Evolutionary conservation across 2,797 vertebrate species (phyloP).

Genomic region (Acridotheres tristis): DNA sequence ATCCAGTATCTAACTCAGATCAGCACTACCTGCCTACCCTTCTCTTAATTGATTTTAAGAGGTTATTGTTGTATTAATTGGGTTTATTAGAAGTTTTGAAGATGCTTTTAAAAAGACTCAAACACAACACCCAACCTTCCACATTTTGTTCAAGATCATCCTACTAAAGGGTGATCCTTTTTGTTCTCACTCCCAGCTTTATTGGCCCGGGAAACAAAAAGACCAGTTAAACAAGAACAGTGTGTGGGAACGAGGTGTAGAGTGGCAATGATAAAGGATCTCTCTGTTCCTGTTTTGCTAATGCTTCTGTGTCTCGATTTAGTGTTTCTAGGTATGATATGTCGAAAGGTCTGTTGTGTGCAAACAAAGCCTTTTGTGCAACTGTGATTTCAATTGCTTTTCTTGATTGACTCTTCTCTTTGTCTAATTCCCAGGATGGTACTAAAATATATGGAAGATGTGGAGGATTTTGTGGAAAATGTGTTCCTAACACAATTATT

Average conservation of each 20-base stretch:
- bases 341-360: background rate
- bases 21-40: background rate
- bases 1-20: background rate
- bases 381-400: background rate
- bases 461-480: conserved; percentile 97
- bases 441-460: conserved; percentile 94
- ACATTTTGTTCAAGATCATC: background rate
- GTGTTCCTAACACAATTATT: conserved; percentile 85
- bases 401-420: background rate
- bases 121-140: rapidly evolving
- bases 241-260: background rate
- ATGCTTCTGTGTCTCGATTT: background rate
- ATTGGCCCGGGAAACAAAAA: background rate
- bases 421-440: conserved; percentile 84
- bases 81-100: background rate
- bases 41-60: background rate
- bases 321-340: background rate
- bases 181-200: background rate
- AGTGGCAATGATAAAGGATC: background rate
- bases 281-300: background rate
- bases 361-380: background rate
- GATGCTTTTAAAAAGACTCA: background rate
- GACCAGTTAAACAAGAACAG: background rate
- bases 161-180: background rate
- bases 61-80: background rate